Evolutionary conservation across 2,113 vertebrate species (phyloP), one percentile per base, ranked within the genome.

Genomic region (Uria lomvia): DNA sequence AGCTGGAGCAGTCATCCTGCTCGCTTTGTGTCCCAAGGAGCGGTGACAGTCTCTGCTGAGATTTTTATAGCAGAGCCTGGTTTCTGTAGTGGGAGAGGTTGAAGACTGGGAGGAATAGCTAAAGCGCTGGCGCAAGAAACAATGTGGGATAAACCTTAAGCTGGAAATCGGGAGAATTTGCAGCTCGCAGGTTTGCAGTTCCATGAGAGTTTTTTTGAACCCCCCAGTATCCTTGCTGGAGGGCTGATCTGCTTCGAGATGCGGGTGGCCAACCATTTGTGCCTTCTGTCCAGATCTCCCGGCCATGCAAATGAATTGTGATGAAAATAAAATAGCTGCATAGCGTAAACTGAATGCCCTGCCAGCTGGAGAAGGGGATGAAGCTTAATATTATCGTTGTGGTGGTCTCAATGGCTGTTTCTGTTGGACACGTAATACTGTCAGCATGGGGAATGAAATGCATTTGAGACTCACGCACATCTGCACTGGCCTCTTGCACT

Each of bases 401-500:
- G 59, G 29, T 86, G 68, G 43, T 82, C 56, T 78, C 22, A 6
- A 16, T 36, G 27, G n/a, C 26, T 42, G 88, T 71, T 84, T 76
- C 43, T 26, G 19, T 68, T 8, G 14, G 42, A 16, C 55, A 38
- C 0, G 0, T 40, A 56, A 87, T 62, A 22, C 56, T 88, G 67
- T 50, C 56, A 88, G 45, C 27, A 30, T 50, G 55, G 32, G 34
- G 30, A 74, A 38, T 74, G 7, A 77, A 91, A 81, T 49, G 55
- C 63, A 15, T 77, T 66, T 86, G 88, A 68, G 56, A 52, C 15
- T 71, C 34, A 4, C 2, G 9, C 66, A 72, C 96, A 95, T 94
- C 80, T 96, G 93, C 67, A 59, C 52, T 96, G 90, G 82, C 76
- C 90, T 81, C 68, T 95, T 94, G 89, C 80, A 72, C 84, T 94